Percentiles rank a stretch among this genome's conserved stretches.
phyloP scores from a whole-genome alignment of 1,140 invertebrate genomes.

The Rhyacophila brunnea region DNA sequence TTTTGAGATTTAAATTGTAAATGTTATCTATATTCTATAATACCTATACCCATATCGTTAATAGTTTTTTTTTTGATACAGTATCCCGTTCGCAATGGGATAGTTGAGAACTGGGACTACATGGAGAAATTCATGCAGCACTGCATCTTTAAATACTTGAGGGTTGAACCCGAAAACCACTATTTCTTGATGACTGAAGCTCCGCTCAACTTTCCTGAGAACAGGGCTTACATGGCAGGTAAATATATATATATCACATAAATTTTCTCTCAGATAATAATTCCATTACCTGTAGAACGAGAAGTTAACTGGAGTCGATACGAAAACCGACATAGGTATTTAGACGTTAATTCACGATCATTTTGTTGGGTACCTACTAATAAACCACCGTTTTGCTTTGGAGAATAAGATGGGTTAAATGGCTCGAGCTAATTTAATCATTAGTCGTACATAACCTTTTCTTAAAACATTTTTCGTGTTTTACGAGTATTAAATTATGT shows the following conservation, averaged over 20 bases:
- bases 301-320: not conserved
- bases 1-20: not conserved
- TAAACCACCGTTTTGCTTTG: no score
- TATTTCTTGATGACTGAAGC: slow-evolving; percentile 98
- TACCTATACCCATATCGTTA: not conserved
- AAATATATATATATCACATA: no score
- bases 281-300: not conserved
- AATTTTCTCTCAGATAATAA: no score
- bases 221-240: slow-evolving; percentile 97
- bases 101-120: slow-evolving; percentile 99
- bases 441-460: no score
- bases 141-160: slow-evolving; percentile 97
- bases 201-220: slow-evolving; percentile 97
- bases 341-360: no score
- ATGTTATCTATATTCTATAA: not conserved
- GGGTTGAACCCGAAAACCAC: slow-evolving; percentile 98
- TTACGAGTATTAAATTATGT: no score
- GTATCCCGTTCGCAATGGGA: slow-evolving; percentile 97
- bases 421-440: no score
- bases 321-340: not conserved
- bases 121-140: slow-evolving; percentile 99
- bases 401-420: no score
- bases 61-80: slow-evolving; percentile 44
- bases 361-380: no score
- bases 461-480: no score